Evolutionary conservation across 2,888 invertebrate species (phyloP), one percentile per base, ranked within the genome.

Genomic region (Drosophila kambysellisi): DNA sequence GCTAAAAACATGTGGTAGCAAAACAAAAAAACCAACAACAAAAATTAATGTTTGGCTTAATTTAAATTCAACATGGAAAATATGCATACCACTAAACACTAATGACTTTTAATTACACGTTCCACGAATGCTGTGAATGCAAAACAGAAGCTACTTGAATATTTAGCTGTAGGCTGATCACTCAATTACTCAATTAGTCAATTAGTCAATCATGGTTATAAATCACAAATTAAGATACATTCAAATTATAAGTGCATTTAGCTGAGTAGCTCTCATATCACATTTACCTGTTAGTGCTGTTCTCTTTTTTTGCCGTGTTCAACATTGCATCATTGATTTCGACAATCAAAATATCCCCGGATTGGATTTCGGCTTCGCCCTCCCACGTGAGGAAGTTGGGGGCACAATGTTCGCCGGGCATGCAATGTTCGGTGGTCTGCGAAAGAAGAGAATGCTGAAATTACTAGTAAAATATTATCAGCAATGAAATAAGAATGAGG

Each of bases 331-430:
- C 96, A 84, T 95, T 95, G 92, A 96, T 95, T 92, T 95, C 95
- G 54, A 96, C 95, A 91, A 96, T 94, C 82, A 96, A 94, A 82
- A 96, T 95, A 93, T 96, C 96, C 25, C 96, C 96, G 78, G 95
- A 95, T 92, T 96, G 96, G 81, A 96, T 95, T 92, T 95, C 95
- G 41, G 95, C 95, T 70, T 95, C 93, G 54, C 95, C 95, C 89
- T 95, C 95, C 96, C 96, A 96, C 70, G 95, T 95, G 78, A 95
- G 94, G 82, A 95, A 93, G 93, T 94, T 94, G 79, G 95, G 94
- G 79, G 94, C 93, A 83, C 95, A 95, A 79, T 94, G 94, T 76
- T 76, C 74, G 71, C 93, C 94, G 46, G 80, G 76, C 52, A 88
- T 86, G 74, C 93, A 93, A 67, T 92, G 92, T 65, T 93, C 93